Evolutionary conservation across 2,113 vertebrate genomes (phyloP), one percentile per base, ranked within the genome.

Genomic region (Equus quagga): DNA sequence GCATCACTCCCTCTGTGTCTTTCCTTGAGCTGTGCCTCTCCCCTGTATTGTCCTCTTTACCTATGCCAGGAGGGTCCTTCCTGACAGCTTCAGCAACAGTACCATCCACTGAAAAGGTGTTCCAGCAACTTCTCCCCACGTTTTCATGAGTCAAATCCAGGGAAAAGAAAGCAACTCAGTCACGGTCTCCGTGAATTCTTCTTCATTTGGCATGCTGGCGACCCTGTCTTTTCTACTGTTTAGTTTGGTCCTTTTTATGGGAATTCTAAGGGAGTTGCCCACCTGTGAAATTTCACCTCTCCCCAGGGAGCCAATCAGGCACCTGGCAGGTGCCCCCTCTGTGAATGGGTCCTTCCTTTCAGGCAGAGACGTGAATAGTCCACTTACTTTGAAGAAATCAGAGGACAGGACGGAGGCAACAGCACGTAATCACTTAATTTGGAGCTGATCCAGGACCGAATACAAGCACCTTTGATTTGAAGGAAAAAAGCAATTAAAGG

Each of bases 391-490:
- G 64, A 82, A 82, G 90, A 78, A 89, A 92, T 62, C 14, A 86
- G 54, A 75, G 51, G 49, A 6, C 18, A 19, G 26, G 33, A 8
- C 36, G 18, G n/a, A 69, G 21, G 72, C 72, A 69, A 54, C 69
- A 72, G 56, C 82, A 41, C 46, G 67, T 65, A 89, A 89, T 94
- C 90, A 58, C 90, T 94, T 94, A 41, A 87, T 95, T 79, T 95
- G 97, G 85, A 92, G 80, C 80, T 4, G 93, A 87, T 51, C 91
- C 44, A 69, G 83, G 54, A 56, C 56, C n/a, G 73, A 56, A 33
- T 91, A 73, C 49, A 82, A 96, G 94, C 91, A 88, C 89, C 89
- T 95, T 78, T 96, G 89, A 95, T 97, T 96, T 88, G 81, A 94
- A 94, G 81, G 58, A 0, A n/a, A 11, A 95, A 88, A 67, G 82